Conservation (phyloP, 2,888 invertebrate genomes). For the Drosophila sordidula region DNA sequence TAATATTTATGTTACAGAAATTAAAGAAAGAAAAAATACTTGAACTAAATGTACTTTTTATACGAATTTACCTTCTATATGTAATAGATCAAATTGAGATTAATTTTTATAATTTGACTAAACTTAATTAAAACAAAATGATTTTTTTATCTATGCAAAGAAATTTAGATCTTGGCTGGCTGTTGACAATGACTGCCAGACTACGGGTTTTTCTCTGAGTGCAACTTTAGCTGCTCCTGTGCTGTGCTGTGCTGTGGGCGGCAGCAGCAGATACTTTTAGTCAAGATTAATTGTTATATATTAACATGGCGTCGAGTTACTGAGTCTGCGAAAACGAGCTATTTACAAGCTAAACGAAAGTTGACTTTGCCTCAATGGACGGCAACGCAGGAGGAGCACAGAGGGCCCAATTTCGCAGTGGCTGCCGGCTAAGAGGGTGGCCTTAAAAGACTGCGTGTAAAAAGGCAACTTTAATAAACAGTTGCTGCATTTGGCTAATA, state of each 20-base stretch:
- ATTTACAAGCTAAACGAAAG: conserved; percentile 84
- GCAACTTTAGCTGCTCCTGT: conserved; percentile 20
- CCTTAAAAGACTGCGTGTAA: conserved; percentile 1
- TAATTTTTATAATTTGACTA: too few relatives aligned
- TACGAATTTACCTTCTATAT: too few relatives aligned
- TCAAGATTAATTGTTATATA: conserved; percentile 84
- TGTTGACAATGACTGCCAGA: too few relatives aligned
- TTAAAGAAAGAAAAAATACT: too few relatives aligned
- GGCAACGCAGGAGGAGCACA: background rate
- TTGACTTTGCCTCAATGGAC: conserved; percentile 73
- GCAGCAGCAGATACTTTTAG: conserved; percentile 72
- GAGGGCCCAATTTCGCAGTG: background rate
- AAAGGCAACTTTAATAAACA: conserved; percentile 63
- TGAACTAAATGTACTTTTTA: too few relatives aligned
- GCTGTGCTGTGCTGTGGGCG: conserved; percentile 53
- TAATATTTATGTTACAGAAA: too few relatives aligned
- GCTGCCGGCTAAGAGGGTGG: background rate
- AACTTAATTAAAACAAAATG: too few relatives aligned
- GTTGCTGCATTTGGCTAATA: conserved; percentile 47
- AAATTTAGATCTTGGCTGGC: too few relatives aligned
- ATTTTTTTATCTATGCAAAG: too few relatives aligned
- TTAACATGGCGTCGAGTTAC: conserved; percentile 83
- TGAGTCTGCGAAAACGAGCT: conserved; percentile 82
- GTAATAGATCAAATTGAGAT: too few relatives aligned
- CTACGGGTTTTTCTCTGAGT: conserved; percentile 9